These are phyloP conservation scores for Lytechinus variegatus DNA, from an alignment of 35 echinoderm and acorn worm species.

Conservation along the genomic window DNA sequence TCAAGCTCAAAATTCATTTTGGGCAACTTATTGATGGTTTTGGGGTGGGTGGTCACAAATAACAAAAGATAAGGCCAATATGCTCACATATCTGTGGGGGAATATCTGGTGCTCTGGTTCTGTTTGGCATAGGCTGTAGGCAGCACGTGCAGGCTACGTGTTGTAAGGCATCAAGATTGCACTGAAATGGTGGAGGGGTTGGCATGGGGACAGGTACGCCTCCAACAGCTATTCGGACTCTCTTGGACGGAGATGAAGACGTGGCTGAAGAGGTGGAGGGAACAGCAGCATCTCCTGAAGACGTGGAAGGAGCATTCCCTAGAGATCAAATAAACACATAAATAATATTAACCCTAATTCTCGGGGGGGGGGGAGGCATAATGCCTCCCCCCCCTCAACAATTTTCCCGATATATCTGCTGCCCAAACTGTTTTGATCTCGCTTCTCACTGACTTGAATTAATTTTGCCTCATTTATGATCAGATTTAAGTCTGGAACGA, in stretches of 20 bases:
- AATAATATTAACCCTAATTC: too few species aligned
- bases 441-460: too few species aligned
- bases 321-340: background rate
- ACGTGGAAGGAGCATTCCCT: background rate
- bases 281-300: background rate
- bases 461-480: too few species aligned
- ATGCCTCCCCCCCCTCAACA: too few species aligned
- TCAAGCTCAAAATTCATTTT: too few species aligned
- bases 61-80: too few species aligned
- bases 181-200: constrained; percentile 59
- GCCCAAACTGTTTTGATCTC: too few species aligned
- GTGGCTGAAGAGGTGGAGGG: background rate
- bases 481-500: too few species aligned
- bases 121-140: constrained; percentile 67
- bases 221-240: background rate
- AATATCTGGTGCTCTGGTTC: constrained; percentile 40
- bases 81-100: constrained; percentile 79
- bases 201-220: constrained; percentile 58
- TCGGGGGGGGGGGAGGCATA: too few species aligned
- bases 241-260: background rate
- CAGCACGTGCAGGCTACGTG: constrained; percentile 86
- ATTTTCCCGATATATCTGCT: too few species aligned
- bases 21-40: too few species aligned
- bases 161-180: background rate
- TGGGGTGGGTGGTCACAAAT: too few species aligned